A percentile compares a stretch with the other conserved stretches of the same genome.
Evolutionary conservation across 2,888 invertebrate genomes (phyloP).

Genomic region (Drosophila percnosoma): DNA sequence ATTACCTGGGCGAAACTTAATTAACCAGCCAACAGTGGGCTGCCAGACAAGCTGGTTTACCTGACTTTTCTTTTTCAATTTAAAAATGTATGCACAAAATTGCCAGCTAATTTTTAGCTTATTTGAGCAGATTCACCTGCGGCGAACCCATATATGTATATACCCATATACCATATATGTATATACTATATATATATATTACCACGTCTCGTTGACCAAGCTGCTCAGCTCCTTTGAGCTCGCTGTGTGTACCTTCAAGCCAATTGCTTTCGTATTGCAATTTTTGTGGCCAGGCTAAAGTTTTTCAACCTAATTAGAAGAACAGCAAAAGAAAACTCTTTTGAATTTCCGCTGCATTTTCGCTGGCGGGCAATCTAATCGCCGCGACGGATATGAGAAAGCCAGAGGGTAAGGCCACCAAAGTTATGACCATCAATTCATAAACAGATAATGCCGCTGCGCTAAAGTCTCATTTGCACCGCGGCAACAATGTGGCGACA

Average conservation of each 20-base stretch:
- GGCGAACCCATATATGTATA: constrained; percentile 6
- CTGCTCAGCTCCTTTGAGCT: constrained; percentile 42
- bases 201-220: constrained; percentile 33
- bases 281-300: constrained; percentile 43
- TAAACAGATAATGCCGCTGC: constrained; percentile 63
- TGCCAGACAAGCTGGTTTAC: not conserved
- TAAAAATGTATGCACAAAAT: constrained; percentile 46
- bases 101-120: constrained; percentile 40
- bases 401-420: constrained; percentile 31
- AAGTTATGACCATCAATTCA: constrained; percentile 69
- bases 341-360: constrained; percentile 74
- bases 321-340: constrained; percentile 44
- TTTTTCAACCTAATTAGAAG: constrained; percentile 67
- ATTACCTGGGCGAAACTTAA: constrained; percentile 69
- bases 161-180: not conserved
- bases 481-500: constrained; percentile 32
- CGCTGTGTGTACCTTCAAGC: constrained; percentile 1
- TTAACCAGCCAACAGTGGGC: constrained; percentile 42
- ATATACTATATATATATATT: constrained; percentile 15
- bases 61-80: constrained; percentile 50
- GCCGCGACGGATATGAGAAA: constrained; percentile 81
- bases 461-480: constrained; percentile 67
- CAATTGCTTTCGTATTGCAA: constrained; percentile 36
- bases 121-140: constrained; percentile 42
- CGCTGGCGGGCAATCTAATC: constrained; percentile 63